phyloP scores from a whole-genome alignment of 2,113 vertebrate species.

The Sapajus apella region DNA sequence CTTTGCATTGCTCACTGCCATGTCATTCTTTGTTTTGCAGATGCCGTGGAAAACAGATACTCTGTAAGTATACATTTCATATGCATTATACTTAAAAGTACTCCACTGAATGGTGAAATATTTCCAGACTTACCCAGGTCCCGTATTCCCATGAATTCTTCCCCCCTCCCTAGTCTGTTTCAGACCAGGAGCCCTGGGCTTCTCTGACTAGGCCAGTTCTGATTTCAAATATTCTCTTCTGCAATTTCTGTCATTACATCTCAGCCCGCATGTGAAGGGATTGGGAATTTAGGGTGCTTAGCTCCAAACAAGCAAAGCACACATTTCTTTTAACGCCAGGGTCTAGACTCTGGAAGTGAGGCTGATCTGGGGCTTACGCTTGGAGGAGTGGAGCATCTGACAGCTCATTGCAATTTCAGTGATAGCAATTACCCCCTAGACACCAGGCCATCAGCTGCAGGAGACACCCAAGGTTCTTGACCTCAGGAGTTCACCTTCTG shows the following conservation, averaged over 20 bases:
- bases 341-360: not conserved
- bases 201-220: not conserved
- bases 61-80: conserved; percentile 83
- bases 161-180: not conserved
- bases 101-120: not conserved
- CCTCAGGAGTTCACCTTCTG: not conserved
- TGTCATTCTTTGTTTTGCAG: conserved; percentile 82
- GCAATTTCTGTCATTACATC: not conserved
- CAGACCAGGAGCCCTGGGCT: not conserved
- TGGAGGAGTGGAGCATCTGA: not conserved
- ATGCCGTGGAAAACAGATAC: conserved; percentile 81
- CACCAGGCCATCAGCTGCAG: not conserved
- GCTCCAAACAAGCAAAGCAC: no score
- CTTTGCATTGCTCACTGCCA: not conserved
- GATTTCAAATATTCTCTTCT: not conserved
- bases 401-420: not conserved
- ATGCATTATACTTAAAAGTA: not conserved
- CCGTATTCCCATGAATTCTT: not conserved
- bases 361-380: not conserved
- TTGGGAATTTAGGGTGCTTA: not conserved
- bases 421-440: not conserved
- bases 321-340: not conserved
- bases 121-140: not conserved
- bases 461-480: not conserved
- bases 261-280: not conserved